Conservation (phyloP, 2,888 invertebrate species). For the Acanthoscelides obtectus region DNA sequence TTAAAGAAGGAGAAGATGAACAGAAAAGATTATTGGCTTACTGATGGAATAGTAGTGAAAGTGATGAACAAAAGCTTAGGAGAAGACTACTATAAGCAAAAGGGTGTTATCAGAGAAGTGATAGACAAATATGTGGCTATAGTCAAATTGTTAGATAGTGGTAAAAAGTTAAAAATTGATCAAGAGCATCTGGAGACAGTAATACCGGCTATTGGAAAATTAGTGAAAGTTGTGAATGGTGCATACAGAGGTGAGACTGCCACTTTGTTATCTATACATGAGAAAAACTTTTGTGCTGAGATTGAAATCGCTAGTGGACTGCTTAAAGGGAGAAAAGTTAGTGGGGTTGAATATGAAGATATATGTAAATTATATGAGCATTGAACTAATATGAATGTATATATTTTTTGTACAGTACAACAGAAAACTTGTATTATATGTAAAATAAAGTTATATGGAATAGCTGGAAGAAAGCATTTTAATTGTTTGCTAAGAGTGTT, state of each 20-base stretch:
- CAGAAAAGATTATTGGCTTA: slow-evolving; percentile 84
- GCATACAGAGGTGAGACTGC: slow-evolving; percentile 74
- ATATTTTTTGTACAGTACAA: no score
- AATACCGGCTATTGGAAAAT: slow-evolving; percentile 81
- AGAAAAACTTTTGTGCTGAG: slow-evolving; percentile 64
- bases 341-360: slow-evolving; percentile 82
- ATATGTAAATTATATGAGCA: slow-evolving; percentile 65
- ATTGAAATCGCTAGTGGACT: slow-evolving; percentile 65
- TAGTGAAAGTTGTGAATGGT: slow-evolving; percentile 81
- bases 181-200: slow-evolving; percentile 93
- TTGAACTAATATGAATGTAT: no score
- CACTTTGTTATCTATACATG: slow-evolving; percentile 61
- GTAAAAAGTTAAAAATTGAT: slow-evolving; percentile 77
- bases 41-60: slow-evolving; percentile 81
- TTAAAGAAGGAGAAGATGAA: slow-evolving; percentile 63
- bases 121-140: slow-evolving; percentile 73
- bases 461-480: no score
- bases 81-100: slow-evolving; percentile 83
- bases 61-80: slow-evolving; percentile 83
- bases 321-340: slow-evolving; percentile 66
- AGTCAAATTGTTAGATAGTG: slow-evolving; percentile 70
- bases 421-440: no score
- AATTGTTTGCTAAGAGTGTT: no score
- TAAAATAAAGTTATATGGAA: no score
- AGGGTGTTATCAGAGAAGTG: slow-evolving; percentile 75